Evolutionary conservation across 2,113 vertebrate species (phyloP).

Genomic region (Accipiter cooperii): DNA sequence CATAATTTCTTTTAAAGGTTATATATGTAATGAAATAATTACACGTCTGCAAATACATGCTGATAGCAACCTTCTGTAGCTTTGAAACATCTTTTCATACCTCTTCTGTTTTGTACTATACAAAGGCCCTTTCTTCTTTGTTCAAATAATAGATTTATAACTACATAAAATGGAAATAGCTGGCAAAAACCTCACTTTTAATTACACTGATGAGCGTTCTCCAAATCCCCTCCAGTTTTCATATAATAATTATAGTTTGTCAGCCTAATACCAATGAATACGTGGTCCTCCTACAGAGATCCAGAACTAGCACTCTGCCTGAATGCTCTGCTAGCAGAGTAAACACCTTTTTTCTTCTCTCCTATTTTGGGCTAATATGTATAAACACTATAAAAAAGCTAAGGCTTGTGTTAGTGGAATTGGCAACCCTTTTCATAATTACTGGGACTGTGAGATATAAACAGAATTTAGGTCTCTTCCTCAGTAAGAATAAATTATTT

Average conservation of each 20-base stretch:
- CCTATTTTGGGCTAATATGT: background rate
- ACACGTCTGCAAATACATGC: background rate
- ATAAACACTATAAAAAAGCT: background rate
- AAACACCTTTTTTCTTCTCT: background rate
- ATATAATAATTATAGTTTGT: slow-evolving; percentile 42
- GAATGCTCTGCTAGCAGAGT: background rate
- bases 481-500: slow-evolving; percentile 22
- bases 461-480: background rate
- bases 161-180: slow-evolving; percentile 30
- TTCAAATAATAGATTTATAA: slow-evolving; percentile 40
- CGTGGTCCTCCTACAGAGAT: background rate
- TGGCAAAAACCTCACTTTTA: slow-evolving; percentile 41
- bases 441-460: background rate
- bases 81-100: background rate
- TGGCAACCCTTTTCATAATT: background rate
- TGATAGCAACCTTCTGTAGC: background rate
- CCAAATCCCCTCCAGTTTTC: slow-evolving; percentile 12
- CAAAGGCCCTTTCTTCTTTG: background rate
- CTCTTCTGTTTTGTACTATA: background rate
- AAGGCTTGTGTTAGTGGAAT: background rate
- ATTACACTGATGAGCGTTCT: slow-evolving; percentile 38
- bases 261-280: slow-evolving; percentile 6
- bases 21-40: slow-evolving; percentile 2
- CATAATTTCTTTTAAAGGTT: background rate
- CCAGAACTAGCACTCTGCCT: background rate